Conservation (phyloP, 2,888 invertebrate genomes). For the Cartodere bifasciata region DNA sequence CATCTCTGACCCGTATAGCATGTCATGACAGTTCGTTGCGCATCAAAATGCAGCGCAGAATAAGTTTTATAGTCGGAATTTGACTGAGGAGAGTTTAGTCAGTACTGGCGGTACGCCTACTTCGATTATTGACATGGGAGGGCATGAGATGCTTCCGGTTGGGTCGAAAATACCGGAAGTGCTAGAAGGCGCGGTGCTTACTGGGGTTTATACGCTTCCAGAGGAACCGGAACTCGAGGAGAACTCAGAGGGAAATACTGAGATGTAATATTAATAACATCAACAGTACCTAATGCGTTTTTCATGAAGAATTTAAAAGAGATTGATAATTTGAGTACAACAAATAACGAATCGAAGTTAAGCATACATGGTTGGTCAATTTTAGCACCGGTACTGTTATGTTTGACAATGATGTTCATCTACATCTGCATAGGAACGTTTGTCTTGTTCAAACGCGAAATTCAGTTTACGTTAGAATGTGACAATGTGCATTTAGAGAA, state of each 20-base stretch:
- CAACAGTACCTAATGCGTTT: no score
- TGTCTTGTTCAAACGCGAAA: conserved; percentile 69
- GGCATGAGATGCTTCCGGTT: conserved; percentile 26
- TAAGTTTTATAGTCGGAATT: conserved; percentile 45
- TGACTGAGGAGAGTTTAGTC: conserved; percentile 45
- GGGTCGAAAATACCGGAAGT: conserved; percentile 31
- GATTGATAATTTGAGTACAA: conserved; percentile 51
- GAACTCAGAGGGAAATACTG: conserved; percentile 35
- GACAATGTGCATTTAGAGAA: no score
- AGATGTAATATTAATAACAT: no score
- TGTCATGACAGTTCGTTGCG: conserved; percentile 63
- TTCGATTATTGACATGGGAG: conserved; percentile 31
- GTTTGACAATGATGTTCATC: conserved; percentile 79
- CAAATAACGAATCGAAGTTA: conserved; percentile 55
- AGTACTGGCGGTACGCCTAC: conserved; percentile 43
- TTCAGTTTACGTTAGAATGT: no score
- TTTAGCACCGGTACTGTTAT: conserved; percentile 78
- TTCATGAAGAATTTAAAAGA: no score
- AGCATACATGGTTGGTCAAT: conserved; percentile 72
- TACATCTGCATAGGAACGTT: conserved; percentile 86
- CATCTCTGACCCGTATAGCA: conserved; percentile 50
- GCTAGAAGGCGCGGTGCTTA: conserved; percentile 33
- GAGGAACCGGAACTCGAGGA: conserved; percentile 44
- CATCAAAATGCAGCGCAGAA: no score
- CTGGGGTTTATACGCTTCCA: conserved; percentile 42